These are phyloP conservation scores for Ctena decussata DNA, from an alignment of 2,888 invertebrate genomes.

Conservation along the genomic window DNA sequence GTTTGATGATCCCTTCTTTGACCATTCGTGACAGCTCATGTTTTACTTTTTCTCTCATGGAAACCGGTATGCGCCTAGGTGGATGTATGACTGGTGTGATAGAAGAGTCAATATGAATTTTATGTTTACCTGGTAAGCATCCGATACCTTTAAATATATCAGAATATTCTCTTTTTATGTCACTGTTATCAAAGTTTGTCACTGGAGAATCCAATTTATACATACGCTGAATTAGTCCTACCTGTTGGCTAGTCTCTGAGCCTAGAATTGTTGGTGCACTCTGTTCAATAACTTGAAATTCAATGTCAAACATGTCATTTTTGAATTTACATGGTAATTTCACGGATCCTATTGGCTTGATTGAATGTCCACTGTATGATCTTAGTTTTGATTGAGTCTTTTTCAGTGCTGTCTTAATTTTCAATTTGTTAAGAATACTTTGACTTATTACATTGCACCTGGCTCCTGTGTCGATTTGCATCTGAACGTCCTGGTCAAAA, in stretches of 20 bases:
- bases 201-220: slow-evolving; percentile 3
- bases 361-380: slow-evolving; percentile 11
- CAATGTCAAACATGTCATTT: no score
- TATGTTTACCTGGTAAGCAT: no score
- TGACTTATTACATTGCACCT: neutral
- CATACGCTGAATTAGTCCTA: slow-evolving; percentile 39
- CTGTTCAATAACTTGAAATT: slow-evolving; percentile 15
- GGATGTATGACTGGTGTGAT: no score
- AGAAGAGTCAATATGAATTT: no score
- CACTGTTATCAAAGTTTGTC: neutral
- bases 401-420: slow-evolving; percentile 6
- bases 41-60: slow-evolving; percentile 53
- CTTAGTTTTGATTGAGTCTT: neutral
- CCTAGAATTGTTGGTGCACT: slow-evolving; percentile 5
- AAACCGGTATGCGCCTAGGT: slow-evolving; percentile 53
- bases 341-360: neutral
- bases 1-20: slow-evolving; percentile 44
- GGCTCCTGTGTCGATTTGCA: slow-evolving; percentile 11
- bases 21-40: slow-evolving; percentile 59
- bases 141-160: no score
- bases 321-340: neutral
- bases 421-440: neutral
- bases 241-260: neutral
- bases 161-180: slow-evolving; percentile 22
- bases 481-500: neutral